phyloP scores from a whole-genome alignment of 1,140 invertebrate genomes.

The Drosophila rhopaloa region DNA sequence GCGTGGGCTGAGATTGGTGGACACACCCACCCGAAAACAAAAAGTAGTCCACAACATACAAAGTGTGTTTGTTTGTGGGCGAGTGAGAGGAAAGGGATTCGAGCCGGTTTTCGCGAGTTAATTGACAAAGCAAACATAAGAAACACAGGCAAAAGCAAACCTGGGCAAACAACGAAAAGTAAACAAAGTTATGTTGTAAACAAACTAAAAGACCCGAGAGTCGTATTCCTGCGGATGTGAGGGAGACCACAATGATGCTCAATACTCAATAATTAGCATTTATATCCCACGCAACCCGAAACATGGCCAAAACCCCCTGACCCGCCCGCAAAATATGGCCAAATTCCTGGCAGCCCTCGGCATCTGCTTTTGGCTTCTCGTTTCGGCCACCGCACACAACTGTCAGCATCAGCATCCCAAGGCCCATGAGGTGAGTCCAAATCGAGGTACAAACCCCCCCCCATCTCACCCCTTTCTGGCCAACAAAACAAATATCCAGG shows the following conservation, averaged over 20 bases:
- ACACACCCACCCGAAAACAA: constrained; percentile 73
- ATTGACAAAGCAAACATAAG: constrained; percentile 70
- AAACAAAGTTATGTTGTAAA: constrained; percentile 29
- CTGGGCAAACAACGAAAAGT: constrained; percentile 33
- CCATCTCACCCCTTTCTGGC: not conserved
- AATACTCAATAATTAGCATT: constrained; percentile 14
- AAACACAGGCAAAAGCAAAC: constrained; percentile 36
- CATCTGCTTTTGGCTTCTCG: constrained; percentile 36
- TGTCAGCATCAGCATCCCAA: constrained; percentile 82
- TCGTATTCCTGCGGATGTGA: not conserved
- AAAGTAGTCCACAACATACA: constrained; percentile 51
- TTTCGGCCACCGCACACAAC: constrained; percentile 60
- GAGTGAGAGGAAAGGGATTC: constrained; percentile 47
- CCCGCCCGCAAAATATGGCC: constrained; percentile 4
- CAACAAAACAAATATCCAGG: not conserved
- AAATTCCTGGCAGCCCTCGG: constrained; percentile 29
- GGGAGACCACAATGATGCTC: constrained; percentile 9
- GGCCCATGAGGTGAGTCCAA: constrained; percentile 77
- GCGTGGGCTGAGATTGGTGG: constrained; percentile 63
- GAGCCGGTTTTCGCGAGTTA: constrained; percentile 64
- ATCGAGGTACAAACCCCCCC: no score
- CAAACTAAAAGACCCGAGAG: constrained; percentile 1
- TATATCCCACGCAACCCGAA: constrained; percentile 3
- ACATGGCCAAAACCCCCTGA: constrained; percentile 18
- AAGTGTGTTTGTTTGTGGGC: constrained; percentile 23